phyloP scores from a whole-genome alignment of 2,113 vertebrate genomes.

The Psettodes erumei region DNA sequence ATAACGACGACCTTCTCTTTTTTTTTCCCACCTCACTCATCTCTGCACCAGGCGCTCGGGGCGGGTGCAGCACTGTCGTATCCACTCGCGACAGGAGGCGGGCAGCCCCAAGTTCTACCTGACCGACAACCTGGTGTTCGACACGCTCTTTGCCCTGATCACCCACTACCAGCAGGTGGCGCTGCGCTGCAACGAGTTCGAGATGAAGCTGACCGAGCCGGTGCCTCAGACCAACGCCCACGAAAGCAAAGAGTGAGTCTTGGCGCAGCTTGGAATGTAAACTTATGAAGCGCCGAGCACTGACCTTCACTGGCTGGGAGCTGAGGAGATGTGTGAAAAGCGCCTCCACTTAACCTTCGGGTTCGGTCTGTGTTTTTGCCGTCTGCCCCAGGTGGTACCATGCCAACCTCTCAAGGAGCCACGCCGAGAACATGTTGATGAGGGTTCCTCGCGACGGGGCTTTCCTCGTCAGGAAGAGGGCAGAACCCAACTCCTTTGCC shows the following conservation, averaged over 20 bases:
- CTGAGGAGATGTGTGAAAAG: too few species aligned
- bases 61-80: conserved; percentile 97
- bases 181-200: conserved; percentile 97
- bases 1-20: not conserved
- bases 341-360: not conserved
- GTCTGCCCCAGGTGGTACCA: conserved; percentile 92
- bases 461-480: conserved; percentile 96
- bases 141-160: conserved; percentile 97
- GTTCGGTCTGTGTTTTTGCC: not conserved
- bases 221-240: conserved; percentile 98
- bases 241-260: conserved; percentile 97
- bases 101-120: conserved; percentile 98
- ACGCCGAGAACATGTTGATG: conserved; percentile 99
- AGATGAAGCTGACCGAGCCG: conserved; percentile 97
- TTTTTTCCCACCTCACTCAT: not conserved
- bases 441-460: conserved; percentile 95
- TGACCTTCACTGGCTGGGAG: not conserved
- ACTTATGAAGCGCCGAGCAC: not conserved
- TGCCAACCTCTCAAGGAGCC: conserved; percentile 90
- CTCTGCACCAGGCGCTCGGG: conserved; percentile 89
- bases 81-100: conserved; percentile 96
- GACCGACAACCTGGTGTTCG: conserved; percentile 98
- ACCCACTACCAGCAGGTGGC: conserved; percentile 98
- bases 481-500: conserved; percentile 93
- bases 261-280: not conserved